These are phyloP conservation scores for Denticeps clupeoides DNA, from an alignment of 2,797 vertebrate genomes.

Conservation along the genomic window DNA sequence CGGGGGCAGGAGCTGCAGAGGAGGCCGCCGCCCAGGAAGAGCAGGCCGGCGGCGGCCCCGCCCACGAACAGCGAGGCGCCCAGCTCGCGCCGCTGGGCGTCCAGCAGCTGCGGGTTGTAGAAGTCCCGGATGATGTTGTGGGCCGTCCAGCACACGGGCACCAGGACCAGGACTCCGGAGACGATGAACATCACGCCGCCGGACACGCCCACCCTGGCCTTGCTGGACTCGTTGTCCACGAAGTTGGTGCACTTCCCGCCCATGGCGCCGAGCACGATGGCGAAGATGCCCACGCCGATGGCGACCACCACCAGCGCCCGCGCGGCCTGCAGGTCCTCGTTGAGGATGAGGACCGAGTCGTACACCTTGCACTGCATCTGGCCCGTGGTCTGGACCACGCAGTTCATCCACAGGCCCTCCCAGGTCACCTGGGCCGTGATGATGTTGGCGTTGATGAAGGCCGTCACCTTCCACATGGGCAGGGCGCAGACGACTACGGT, in stretches of 20 bases:
- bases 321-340: constrained; percentile 53
- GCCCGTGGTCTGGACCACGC: constrained; percentile 60
- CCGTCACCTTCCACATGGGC: constrained; percentile 64
- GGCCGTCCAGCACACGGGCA: constrained; percentile 59
- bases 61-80: constrained; percentile 77
- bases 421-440: constrained; percentile 56
- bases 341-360: constrained; percentile 53
- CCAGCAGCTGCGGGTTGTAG: constrained; percentile 60
- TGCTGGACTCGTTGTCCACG: constrained; percentile 36
- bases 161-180: constrained; percentile 56
- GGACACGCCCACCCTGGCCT: constrained; percentile 48
- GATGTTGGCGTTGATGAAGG: constrained; percentile 61
- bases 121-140: constrained; percentile 52
- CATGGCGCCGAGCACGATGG: constrained; percentile 60
- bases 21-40: constrained; percentile 69
- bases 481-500: constrained; percentile 49
- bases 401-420: constrained; percentile 72
- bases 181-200: constrained; percentile 50
- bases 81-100: constrained; percentile 71
- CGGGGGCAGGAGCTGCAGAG: constrained; percentile 61
- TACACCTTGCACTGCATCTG: constrained; percentile 59
- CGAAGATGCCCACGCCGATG: constrained; percentile 37
- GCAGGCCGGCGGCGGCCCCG: constrained; percentile 65
- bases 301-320: constrained; percentile 51
- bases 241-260: constrained; percentile 73